phyloP scores from a whole-genome alignment of 1,140 invertebrate genomes.

The Ceratoteleas bidentatus region DNA sequence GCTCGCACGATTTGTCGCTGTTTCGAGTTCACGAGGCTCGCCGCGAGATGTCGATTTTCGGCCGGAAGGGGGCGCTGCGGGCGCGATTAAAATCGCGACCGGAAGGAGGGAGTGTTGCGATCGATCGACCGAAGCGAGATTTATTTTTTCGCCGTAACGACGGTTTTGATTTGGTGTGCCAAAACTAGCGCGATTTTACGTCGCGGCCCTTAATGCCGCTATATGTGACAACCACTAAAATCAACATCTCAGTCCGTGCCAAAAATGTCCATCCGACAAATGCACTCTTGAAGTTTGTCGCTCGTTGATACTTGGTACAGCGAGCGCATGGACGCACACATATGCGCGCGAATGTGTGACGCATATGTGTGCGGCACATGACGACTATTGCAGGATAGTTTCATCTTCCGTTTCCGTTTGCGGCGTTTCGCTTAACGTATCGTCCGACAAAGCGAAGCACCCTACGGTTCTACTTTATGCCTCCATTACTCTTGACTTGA shows the following conservation, averaged over 20 bases:
- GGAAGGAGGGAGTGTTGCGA: no score
- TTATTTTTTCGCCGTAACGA: no score
- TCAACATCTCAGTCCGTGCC: slow-evolving; percentile 29
- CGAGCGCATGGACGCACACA: neutral
- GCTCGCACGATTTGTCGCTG: no score
- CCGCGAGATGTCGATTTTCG: no score
- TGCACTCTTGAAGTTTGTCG: slow-evolving; percentile 26
- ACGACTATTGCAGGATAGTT: slow-evolving; percentile 55
- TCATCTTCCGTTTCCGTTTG: slow-evolving; percentile 70
- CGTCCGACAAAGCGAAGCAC: slow-evolving; percentile 16
- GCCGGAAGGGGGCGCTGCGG: no score
- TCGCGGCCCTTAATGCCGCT: neutral
- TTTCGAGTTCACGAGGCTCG: no score
- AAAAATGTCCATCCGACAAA: slow-evolving; percentile 38
- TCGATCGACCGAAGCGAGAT: no score
- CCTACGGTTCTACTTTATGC: slow-evolving; percentile 8
- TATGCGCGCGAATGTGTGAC: no score
- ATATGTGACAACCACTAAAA: slow-evolving; percentile 5
- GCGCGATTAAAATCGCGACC: no score
- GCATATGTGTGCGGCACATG: slow-evolving; percentile 24
- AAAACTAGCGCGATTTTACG: no score
- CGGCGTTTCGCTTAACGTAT: slow-evolving; percentile 33
- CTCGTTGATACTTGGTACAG: slow-evolving; percentile 20
- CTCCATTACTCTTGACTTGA: slow-evolving; percentile 6
- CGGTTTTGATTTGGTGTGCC: no score